A percentile compares a stretch with the other conserved stretches of the same genome.
These are phyloP conservation scores for Luperina nickerlii DNA, from an alignment of 2,888 invertebrate genomes.

Conservation along the genomic window DNA sequence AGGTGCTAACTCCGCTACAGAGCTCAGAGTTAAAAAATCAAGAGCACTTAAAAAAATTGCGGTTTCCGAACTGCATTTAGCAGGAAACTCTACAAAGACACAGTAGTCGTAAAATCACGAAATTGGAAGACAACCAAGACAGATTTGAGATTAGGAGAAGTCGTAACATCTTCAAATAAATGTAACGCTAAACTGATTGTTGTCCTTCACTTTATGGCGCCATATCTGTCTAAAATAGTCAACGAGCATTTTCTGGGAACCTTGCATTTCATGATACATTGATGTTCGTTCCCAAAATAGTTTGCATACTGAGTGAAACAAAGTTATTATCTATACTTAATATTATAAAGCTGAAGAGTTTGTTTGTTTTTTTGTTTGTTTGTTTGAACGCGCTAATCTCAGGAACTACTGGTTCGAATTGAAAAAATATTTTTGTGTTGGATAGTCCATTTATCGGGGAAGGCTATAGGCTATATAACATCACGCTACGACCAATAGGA, in stretches of 20 bases:
- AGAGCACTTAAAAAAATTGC: slow-evolving; percentile 26
- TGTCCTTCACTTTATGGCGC: slow-evolving; percentile 34
- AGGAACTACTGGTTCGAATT: too few species aligned
- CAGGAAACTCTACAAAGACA: slow-evolving; percentile 52
- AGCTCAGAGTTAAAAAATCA: slow-evolving; percentile 25
- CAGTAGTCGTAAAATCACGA: slow-evolving; percentile 52
- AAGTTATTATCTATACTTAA: too few species aligned
- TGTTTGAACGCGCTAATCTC: too few species aligned
- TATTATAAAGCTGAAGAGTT: too few species aligned
- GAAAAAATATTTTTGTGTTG: too few species aligned
- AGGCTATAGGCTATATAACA: too few species aligned
- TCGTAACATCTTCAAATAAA: slow-evolving; percentile 57
- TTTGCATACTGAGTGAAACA: slow-evolving; percentile 22
- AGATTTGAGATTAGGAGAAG: slow-evolving; percentile 54
- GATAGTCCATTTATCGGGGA: too few species aligned
- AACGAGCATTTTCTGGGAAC: slow-evolving; percentile 36
- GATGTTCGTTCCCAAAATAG: slow-evolving; percentile 52
- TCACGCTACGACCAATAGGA: too few species aligned
- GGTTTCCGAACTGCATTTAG: slow-evolving; percentile 25
- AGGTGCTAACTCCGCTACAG: slow-evolving; percentile 6
- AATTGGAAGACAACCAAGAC: slow-evolving; percentile 65
- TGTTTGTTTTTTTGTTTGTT: too few species aligned
- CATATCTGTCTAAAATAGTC: slow-evolving; percentile 41
- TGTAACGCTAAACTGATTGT: slow-evolving; percentile 48
- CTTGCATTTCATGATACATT: slow-evolving; percentile 43